Percentiles rank a stretch among this genome's conserved stretches.
phyloP scores from a whole-genome alignment of 92 coral and sea anemone genomes.

The Actinostola sp. region DNA sequence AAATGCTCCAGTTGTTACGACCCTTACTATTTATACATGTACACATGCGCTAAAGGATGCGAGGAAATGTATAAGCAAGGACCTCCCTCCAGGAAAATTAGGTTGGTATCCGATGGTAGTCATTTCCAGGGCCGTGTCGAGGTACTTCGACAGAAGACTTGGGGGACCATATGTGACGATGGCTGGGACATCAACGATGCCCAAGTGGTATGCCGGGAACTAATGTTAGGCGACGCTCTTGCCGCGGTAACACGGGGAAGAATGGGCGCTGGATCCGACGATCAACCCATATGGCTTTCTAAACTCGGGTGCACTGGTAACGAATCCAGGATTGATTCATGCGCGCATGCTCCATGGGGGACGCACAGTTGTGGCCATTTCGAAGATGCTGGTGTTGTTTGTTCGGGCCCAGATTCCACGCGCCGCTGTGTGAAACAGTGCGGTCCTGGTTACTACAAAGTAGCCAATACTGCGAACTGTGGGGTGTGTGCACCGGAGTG shows the following conservation, averaged over 20 bases:
- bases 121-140: conserved; percentile 85
- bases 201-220: conserved; percentile 71
- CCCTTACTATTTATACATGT: conserved; percentile 38
- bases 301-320: conserved; percentile 68
- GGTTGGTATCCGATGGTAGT: conserved; percentile 37
- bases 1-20: conserved; percentile 66
- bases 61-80: conserved; percentile 48
- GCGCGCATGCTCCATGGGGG: conserved; percentile 74
- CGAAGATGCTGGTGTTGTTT: conserved; percentile 90
- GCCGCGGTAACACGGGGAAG: conserved; percentile 64
- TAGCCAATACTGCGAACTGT: conserved; percentile 43
- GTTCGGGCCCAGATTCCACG: conserved; percentile 81
- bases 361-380: conserved; percentile 86
- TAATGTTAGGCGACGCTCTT: conserved; percentile 75
- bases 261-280: conserved; percentile 52
- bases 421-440: conserved; percentile 75
- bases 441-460: conserved; percentile 73
- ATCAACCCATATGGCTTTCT: conserved; percentile 71
- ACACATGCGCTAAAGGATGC: conserved; percentile 7
- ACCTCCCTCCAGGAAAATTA: conserved; percentile 51
- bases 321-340: conserved; percentile 67
- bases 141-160: conserved; percentile 54
- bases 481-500: conserved; percentile 77
- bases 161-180: conserved; percentile 93
- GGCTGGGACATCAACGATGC: conserved; percentile 82